Evolutionary conservation across 2,113 vertebrate genomes (phyloP).

Genomic region (Oxyura jamaicensis): DNA sequence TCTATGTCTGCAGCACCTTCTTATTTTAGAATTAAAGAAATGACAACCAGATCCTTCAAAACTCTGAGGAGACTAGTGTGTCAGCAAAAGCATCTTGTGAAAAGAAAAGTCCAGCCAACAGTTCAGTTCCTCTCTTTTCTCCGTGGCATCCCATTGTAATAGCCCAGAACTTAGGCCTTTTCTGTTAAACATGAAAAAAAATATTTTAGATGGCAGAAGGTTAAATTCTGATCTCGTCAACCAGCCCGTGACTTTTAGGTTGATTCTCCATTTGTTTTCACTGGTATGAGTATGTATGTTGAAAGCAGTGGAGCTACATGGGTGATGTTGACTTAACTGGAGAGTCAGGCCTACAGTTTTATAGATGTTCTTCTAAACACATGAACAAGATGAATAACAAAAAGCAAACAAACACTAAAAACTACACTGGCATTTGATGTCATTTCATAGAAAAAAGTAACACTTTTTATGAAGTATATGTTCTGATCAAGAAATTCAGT

Average conservation of each 20-base stretch:
- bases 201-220: background rate
- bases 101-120: background rate
- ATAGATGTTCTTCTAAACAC: background rate
- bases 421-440: background rate
- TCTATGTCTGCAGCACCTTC: background rate
- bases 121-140: background rate
- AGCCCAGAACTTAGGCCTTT: background rate
- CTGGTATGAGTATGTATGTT: background rate
- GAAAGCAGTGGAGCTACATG: background rate
- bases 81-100: background rate
- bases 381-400: background rate
- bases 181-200: background rate
- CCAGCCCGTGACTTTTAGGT: fast-evolving
- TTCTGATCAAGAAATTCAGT: background rate
- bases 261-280: background rate
- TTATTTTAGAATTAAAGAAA: background rate
- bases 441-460: background rate
- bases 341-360: background rate
- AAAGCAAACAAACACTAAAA: background rate
- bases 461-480: fast-evolving
- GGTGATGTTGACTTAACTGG: background rate
- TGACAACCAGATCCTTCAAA: background rate
- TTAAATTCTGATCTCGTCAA: background rate
- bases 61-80: background rate
- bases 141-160: background rate